Percentiles rank a stretch among this genome's conserved stretches.
Evolutionary conservation across 2,888 invertebrate species (phyloP).

Genomic region (Odontocerum albicorne): DNA sequence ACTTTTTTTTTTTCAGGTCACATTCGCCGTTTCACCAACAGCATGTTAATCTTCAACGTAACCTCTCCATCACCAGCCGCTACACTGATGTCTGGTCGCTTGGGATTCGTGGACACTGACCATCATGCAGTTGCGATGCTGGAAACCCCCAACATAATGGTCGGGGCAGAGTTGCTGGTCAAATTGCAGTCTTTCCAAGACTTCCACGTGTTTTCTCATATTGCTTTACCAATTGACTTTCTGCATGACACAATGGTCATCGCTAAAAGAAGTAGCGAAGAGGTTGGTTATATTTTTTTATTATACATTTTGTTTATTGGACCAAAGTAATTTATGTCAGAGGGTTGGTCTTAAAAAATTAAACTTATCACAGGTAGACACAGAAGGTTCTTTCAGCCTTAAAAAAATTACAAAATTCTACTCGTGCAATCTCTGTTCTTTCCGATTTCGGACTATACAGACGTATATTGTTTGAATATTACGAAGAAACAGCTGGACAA

Average conservation of each 20-base stretch:
- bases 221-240: constrained; percentile 74
- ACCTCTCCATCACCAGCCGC: constrained; percentile 73
- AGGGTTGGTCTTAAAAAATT: too few relatives aligned
- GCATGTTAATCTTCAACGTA: constrained; percentile 72
- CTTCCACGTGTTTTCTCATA: constrained; percentile 72
- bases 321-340: too few relatives aligned
- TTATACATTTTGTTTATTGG: neutral
- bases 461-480: too few relatives aligned
- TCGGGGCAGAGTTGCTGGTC: constrained; percentile 69
- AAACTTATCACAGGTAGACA: too few relatives aligned
- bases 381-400: too few relatives aligned
- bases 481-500: too few relatives aligned
- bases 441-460: too few relatives aligned
- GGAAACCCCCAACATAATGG: constrained; percentile 65
- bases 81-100: constrained; percentile 64
- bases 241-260: constrained; percentile 66
- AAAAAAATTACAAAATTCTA: too few relatives aligned
- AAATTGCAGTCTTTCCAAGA: constrained; percentile 64
- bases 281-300: constrained; percentile 48
- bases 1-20: constrained; percentile 53
- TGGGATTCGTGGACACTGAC: constrained; percentile 71
- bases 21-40: constrained; percentile 71
- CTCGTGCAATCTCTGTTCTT: too few relatives aligned
- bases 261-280: constrained; percentile 68
- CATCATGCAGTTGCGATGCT: constrained; percentile 74